These are phyloP conservation scores for Tipula vernalis DNA, from an alignment of 2,888 invertebrate species.

Conservation along the genomic window DNA sequence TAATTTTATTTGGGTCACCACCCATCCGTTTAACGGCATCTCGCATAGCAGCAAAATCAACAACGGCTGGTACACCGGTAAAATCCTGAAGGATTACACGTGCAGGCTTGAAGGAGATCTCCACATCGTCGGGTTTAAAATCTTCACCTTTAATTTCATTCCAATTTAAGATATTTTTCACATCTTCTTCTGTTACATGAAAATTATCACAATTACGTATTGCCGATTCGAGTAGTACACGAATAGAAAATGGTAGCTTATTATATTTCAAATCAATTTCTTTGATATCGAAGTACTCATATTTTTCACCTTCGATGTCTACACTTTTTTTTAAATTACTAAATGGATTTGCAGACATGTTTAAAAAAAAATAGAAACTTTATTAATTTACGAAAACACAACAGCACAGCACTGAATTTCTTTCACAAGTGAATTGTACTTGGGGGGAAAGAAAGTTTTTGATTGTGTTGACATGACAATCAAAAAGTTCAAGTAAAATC, in stretches of 20 bases:
- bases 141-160: constrained; percentile 38
- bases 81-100: constrained; percentile 91
- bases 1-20: constrained; percentile 85
- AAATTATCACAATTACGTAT: constrained; percentile 95
- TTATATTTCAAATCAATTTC: constrained; percentile 60
- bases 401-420: not conserved
- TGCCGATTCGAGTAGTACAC: constrained; percentile 88
- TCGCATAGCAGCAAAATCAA: constrained; percentile 97
- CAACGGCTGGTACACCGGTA: constrained; percentile 96
- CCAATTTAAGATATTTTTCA: constrained; percentile 83
- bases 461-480: not conserved
- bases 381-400: not conserved
- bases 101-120: constrained; percentile 93
- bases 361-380: not conserved
- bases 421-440: not conserved
- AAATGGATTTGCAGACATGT: constrained; percentile 45
- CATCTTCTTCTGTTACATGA: constrained; percentile 74
- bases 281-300: constrained; percentile 60
- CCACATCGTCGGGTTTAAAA: constrained; percentile 46
- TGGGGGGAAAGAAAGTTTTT: not conserved
- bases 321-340: constrained; percentile 45
- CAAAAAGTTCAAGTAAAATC: not conserved
- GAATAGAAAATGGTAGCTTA: constrained; percentile 82
- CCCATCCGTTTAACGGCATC: constrained; percentile 81
- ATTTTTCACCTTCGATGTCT: constrained; percentile 45